Percentiles rank a stretch among this genome's conserved stretches.
Conservation (phyloP, 2,888 invertebrate genomes). For the Agonopterix alstromeriana region DNA sequence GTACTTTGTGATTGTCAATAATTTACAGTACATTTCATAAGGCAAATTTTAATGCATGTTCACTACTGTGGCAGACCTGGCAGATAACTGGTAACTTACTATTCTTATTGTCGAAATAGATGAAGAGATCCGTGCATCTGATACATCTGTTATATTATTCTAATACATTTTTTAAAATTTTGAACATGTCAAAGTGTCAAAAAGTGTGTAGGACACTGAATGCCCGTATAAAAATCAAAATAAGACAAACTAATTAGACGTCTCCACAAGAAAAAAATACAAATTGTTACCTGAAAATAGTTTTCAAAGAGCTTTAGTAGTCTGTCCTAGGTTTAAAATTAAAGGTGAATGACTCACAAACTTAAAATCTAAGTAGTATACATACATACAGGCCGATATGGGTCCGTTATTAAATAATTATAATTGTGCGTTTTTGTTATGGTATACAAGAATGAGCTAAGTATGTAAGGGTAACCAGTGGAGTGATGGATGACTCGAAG, state of each 20-base stretch:
- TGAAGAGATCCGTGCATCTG: neutral
- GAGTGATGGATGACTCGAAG: slow-evolving; percentile 27
- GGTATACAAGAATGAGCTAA: slow-evolving; percentile 23
- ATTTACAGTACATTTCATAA: slow-evolving; percentile 14
- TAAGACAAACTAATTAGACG: no score
- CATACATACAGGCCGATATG: slow-evolving; percentile 7
- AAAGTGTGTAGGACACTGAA: no score
- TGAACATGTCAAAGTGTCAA: no score
- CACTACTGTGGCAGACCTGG: slow-evolving; percentile 28
- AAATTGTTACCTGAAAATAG: no score
- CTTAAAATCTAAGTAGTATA: slow-evolving; percentile 4
- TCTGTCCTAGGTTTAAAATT: slow-evolving; percentile 16
- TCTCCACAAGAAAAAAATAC: no score
- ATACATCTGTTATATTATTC: neutral
- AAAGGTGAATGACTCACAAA: slow-evolving; percentile 42
- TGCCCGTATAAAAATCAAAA: no score
- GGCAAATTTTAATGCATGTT: slow-evolving; percentile 29
- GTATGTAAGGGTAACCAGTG: slow-evolving; percentile 30
- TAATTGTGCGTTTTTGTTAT: slow-evolving; percentile 49
- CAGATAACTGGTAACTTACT: slow-evolving; percentile 54
- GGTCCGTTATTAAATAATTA: slow-evolving; percentile 1
- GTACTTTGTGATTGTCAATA: slow-evolving; percentile 9
- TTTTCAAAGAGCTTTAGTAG: no score
- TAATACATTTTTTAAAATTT: no score
- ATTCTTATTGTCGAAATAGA: slow-evolving; percentile 52